Evolutionary conservation across 2,797 vertebrate genomes (phyloP), one percentile per base, ranked within the genome.

Genomic region (Pelochelys cantorii): DNA sequence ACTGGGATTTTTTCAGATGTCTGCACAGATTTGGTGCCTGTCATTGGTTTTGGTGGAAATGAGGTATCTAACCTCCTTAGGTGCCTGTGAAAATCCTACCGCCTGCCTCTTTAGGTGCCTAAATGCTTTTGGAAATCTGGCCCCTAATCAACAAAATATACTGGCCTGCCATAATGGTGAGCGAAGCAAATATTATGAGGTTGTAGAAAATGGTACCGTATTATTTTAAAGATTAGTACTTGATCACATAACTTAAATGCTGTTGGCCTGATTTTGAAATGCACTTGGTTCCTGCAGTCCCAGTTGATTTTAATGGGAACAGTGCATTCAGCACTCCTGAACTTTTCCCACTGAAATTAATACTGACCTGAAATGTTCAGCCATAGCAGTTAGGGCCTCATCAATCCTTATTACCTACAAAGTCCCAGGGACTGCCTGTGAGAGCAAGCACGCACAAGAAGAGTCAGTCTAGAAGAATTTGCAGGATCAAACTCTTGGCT

Each of bases 371-470:
- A 65, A 65, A 65, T 31, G 10, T 31, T 62, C 27, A 62, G 29
- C 60, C 29, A 62, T 15, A 62, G 29, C 27, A 65, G 15, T 15
- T 31, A 62, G 60, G 20, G 60, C 60, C 12, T 12, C 18, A 82
- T 37, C 83, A 84, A 25, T 5, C 17, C 31, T 1, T 34, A 65
- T 37, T 34, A 75, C 79, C 82, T n/a, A 0, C 0, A 0, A 8
- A 7, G 12, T 53, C 3, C 22, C 31, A 31, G 60, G 60, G 14
- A 62, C 5, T 31, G 60, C 27, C 34, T 74, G 54, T 1, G 17
- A 37, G 42, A 37, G 22, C 42, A 3, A 20, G 4, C 4, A 2
- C 88, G 13, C 34, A 1, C 42, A 48, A 48, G 42, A 48, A 48
- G 42, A 48, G 56, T 22, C 22, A 4, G 22, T 1, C 74, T 31